Percentiles rank a stretch among this genome's conserved stretches.
phyloP scores from a whole-genome alignment of 2,797 vertebrate genomes.

The Mormyrops attenuatus region DNA sequence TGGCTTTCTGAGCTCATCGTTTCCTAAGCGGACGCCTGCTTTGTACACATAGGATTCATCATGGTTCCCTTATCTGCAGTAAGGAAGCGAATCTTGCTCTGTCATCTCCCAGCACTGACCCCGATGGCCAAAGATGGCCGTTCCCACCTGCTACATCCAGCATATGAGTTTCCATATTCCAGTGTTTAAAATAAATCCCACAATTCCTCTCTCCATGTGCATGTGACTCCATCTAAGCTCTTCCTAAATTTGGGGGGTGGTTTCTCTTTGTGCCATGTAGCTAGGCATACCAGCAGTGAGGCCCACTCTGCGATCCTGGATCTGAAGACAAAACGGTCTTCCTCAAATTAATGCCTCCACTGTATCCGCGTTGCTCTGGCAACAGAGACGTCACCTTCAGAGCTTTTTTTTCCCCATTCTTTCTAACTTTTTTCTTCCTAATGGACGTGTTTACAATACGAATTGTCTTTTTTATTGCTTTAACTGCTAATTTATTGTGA shows the following conservation, averaged over 20 bases:
- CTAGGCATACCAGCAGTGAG: not conserved
- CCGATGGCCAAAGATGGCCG: not conserved
- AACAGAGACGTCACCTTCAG: conserved; percentile 35
- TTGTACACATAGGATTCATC: not conserved
- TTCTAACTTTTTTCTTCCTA: conserved; percentile 16
- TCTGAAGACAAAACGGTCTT: conserved; percentile 28
- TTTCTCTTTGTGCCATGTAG: not conserved
- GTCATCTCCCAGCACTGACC: not conserved
- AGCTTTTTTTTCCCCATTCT: not conserved
- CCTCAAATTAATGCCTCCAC: conserved; percentile 37
- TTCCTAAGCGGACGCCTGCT: not conserved
- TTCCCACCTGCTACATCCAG: not conserved
- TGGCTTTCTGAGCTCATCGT: not conserved
- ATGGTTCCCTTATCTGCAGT: not conserved
- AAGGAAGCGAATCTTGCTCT: not conserved
- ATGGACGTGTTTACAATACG: not conserved
- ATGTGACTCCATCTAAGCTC: not conserved
- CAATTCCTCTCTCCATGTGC: not conserved
- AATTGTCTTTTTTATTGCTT: conserved; percentile 12
- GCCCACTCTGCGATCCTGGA: conserved; percentile 3
- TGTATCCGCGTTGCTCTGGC: conserved; percentile 54
- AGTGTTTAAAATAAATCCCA: not conserved
- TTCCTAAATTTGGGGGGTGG: not conserved
- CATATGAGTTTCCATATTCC: not conserved
- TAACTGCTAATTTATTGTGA: conserved; percentile 11